These are phyloP conservation scores for Brachypodius melanocephalos DNA, from an alignment of 2,113 vertebrate species.

Conservation along the genomic window DNA sequence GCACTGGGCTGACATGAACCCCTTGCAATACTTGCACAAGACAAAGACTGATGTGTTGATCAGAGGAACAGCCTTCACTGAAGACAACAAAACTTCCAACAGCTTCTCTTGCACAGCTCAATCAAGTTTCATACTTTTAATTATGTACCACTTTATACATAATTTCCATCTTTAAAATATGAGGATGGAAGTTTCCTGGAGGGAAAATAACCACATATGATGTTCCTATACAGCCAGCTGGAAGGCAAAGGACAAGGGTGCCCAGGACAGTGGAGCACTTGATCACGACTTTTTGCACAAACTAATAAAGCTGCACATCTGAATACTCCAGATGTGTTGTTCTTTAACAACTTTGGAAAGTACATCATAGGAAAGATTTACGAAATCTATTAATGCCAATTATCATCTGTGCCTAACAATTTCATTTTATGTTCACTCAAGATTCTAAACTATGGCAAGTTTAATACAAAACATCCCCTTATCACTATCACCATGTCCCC, in stretches of 20 bases:
- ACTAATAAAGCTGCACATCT: not conserved
- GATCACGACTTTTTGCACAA: not conserved
- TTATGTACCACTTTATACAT: not conserved
- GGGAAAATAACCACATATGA: too few species aligned
- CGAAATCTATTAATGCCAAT: not conserved
- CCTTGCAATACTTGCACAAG: fast-evolving
- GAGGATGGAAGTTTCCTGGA: not conserved
- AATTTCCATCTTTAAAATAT: not conserved
- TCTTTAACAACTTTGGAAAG: not conserved
- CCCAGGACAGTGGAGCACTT: not conserved
- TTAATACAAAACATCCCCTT: not conserved
- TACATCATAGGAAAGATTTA: not conserved
- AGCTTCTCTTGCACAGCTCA: not conserved
- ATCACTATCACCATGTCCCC: not conserved
- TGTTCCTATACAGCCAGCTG: not conserved
- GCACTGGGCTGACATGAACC: not conserved
- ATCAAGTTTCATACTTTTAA: not conserved
- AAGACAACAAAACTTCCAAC: not conserved
- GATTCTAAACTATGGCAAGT: not conserved
- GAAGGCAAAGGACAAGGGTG: not conserved
- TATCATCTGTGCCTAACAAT: not conserved
- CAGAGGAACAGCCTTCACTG: not conserved
- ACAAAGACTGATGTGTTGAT: fast-evolving
- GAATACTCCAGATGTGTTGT: not conserved
- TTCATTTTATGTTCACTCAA: not conserved